phyloP scores from a whole-genome alignment of 2,797 vertebrate species.

The Takifugu rubripes region DNA sequence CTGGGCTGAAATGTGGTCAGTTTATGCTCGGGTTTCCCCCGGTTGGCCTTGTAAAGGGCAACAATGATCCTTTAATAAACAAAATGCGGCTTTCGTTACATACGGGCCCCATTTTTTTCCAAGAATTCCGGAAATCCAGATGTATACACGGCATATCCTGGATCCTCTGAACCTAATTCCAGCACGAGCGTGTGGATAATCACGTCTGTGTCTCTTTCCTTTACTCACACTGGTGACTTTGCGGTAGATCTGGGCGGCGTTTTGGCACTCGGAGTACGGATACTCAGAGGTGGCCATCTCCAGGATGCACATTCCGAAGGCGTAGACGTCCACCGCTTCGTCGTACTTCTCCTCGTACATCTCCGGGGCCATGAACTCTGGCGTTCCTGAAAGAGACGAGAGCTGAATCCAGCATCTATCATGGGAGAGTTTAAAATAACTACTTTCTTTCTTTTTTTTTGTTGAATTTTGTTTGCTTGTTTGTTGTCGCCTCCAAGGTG shows the following conservation, averaged over 20 bases:
- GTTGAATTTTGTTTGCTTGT: too few species aligned
- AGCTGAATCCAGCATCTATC: background rate
- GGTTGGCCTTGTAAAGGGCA: conserved; percentile 30
- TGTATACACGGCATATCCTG: conserved; percentile 9
- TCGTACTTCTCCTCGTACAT: conserved; percentile 99
- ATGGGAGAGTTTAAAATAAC: too few species aligned
- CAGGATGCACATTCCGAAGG: conserved; percentile 98
- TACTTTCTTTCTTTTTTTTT: too few species aligned
- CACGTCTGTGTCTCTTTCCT: conserved; percentile 8
- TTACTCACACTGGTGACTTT: conserved; percentile 96
- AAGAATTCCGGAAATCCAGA: conserved; percentile 28
- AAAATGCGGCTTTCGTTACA: conserved; percentile 19
- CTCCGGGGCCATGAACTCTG: conserved; percentile 98
- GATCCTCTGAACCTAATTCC: conserved; percentile 23
- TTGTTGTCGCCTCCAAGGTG: too few species aligned
- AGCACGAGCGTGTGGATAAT: conserved; percentile 37
- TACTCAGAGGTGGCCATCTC: conserved; percentile 99
- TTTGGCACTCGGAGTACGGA: conserved; percentile 97
- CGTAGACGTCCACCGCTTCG: conserved; percentile 95
- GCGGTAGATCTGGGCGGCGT: conserved; percentile 97
- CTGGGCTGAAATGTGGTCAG: conserved; percentile 3
- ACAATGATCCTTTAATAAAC: conserved; percentile 38
- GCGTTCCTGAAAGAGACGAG: conserved; percentile 80
- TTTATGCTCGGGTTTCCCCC: conserved; percentile 3
- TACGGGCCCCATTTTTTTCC: conserved; percentile 23